Base-by-base conservation (phyloP, 2,113 vertebrate genomes). In the Nesogale talazaci region DNA sequence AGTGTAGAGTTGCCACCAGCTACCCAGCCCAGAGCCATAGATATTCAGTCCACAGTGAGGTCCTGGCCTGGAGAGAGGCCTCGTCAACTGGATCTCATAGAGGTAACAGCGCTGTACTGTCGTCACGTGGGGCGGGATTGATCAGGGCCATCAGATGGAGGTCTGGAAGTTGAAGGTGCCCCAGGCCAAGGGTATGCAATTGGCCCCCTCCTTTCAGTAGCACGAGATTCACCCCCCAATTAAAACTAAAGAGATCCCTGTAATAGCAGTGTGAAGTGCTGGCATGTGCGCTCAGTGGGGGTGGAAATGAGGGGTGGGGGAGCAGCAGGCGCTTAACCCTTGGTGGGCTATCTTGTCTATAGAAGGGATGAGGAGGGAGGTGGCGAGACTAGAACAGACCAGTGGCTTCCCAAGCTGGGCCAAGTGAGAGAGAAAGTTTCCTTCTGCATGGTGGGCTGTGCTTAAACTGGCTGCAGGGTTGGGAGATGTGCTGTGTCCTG, bases 191-290 rank as follows among this genome's bases (percentile, higher is more conserved):
- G 27, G 19, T 74, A 22, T 1, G 2, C 42, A 83, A 3, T 40
- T 75, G 83, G 95, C 86, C 88, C 80, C 96, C 94, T 93, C 95
- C 94, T 96, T 98, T 90, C 80, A 94, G 22, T 15, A 94, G 91
- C 80, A 77, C 1, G 61, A 84, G 88, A 69, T 74, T 97, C 93
- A 96, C 86, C 97, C 97, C 96, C 36, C 29, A 94, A 97, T 98
- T 96, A 96, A 98, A 98, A 92, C 78, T 63, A 97, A 96, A 93
- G 88, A 96, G 97, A 52, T 96, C 95, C 38, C 86, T 59, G 77
- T 97, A 97, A 98, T 97, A 97, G 95, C 96, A 91, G 90, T 95
- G 96, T 96, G 94, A 96, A 96, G 97, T 72, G 90, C 94, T 96
- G 95, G 88, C 86, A 77, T 65, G 74, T 97, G 88, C 91, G 89